Conservation (phyloP, 2,797 vertebrate genomes). For the Lepus oiostolus region DNA sequence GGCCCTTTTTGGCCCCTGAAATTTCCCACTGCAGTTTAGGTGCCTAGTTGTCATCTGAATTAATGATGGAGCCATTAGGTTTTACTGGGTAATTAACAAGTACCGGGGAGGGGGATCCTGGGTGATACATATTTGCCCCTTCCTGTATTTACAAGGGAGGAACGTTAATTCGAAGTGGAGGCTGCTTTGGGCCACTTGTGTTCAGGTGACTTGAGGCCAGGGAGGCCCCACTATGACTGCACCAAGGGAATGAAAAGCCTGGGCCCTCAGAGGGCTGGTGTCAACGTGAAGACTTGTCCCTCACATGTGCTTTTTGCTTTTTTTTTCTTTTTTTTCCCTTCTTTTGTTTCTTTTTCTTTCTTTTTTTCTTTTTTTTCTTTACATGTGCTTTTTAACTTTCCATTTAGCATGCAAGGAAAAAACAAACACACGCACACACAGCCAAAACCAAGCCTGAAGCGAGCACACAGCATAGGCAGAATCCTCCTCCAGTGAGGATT, state of each 20-base stretch:
- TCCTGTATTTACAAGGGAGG: slow-evolving; percentile 41
- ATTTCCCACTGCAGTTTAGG: slow-evolving; percentile 57
- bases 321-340: no score
- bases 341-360: no score
- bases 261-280: slow-evolving; percentile 61
- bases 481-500: not conserved
- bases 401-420: not conserved
- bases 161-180: slow-evolving; percentile 11
- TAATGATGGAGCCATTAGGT: slow-evolving; percentile 13
- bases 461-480: not conserved
- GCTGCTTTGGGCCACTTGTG: slow-evolving; percentile 1
- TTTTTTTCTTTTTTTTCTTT: no score
- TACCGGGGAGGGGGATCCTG: slow-evolving; percentile 6
- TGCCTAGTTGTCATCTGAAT: slow-evolving; percentile 53
- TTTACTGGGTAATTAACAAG: slow-evolving; percentile 70
- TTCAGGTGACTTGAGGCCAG: not conserved
- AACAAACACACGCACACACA: not conserved
- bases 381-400: slow-evolving; percentile 34
- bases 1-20: not conserved
- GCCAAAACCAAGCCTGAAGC: not conserved
- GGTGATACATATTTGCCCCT: slow-evolving; percentile 12
- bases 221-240: not conserved
- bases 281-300: not conserved
- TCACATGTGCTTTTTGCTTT: not conserved
- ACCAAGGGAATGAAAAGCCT: slow-evolving; percentile 90